Conservation (phyloP, 2,888 invertebrate species). For the Drosophila phalerata region DNA sequence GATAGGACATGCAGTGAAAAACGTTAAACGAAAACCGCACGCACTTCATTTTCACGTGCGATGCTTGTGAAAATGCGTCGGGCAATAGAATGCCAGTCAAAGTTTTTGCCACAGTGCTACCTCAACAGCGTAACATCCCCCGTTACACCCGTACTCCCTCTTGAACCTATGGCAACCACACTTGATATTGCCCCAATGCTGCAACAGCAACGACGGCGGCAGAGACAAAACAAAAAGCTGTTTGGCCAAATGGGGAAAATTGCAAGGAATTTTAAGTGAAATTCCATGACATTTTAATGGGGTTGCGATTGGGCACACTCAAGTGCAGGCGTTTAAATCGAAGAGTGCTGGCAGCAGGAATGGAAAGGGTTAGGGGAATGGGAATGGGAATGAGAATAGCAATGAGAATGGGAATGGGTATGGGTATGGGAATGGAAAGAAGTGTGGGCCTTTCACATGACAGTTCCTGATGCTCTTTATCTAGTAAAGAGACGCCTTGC, state of each 20-base stretch:
- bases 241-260: slow-evolving; percentile 63
- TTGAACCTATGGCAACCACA: slow-evolving; percentile 21
- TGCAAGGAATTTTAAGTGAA: slow-evolving; percentile 75
- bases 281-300: slow-evolving; percentile 80
- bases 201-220: slow-evolving; percentile 2
- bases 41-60: slow-evolving; percentile 75
- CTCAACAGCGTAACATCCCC: slow-evolving; percentile 31
- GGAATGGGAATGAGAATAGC: too few relatives aligned
- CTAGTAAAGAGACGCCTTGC: not conserved
- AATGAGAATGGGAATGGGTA: not conserved
- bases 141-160: not conserved
- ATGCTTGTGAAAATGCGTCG: slow-evolving; percentile 62
- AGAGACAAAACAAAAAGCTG: slow-evolving; percentile 58
- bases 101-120: slow-evolving; percentile 55
- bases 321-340: slow-evolving; percentile 45
- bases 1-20: slow-evolving; percentile 35
- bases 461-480: slow-evolving; percentile 21
- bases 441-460: slow-evolving; percentile 9
- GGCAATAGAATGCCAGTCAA: slow-evolving; percentile 74
- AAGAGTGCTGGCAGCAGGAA: not conserved
- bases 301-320: slow-evolving; percentile 59
- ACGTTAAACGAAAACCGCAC: slow-evolving; percentile 57
- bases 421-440: not conserved
- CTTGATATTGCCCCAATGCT: slow-evolving; percentile 37
- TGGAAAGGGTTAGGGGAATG: too few relatives aligned